These are phyloP conservation scores for Augochlora pura DNA, from an alignment of 1,140 invertebrate genomes.

Conservation along the genomic window DNA sequence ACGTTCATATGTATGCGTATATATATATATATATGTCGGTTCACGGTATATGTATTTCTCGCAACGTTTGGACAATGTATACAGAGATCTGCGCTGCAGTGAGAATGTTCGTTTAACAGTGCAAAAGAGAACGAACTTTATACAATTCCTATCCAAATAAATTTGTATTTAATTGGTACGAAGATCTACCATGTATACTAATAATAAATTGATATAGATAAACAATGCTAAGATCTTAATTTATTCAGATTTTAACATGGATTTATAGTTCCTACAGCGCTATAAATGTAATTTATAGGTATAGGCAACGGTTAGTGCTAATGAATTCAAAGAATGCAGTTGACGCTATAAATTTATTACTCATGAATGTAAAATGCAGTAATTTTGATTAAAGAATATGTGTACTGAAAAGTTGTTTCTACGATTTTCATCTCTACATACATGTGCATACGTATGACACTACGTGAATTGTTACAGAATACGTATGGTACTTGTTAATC, in stretches of 20 bases:
- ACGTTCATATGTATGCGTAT: conserved; percentile 8
- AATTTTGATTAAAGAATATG: too few species aligned
- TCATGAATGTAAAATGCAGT: too few species aligned
- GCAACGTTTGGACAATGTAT: conserved; percentile 1
- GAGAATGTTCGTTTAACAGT: background rate
- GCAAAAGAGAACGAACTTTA: background rate
- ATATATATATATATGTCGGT: conserved; percentile 25
- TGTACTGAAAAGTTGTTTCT: too few species aligned
- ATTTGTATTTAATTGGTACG: background rate
- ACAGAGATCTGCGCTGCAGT: background rate
- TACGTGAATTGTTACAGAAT: too few species aligned
- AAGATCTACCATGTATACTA: background rate
- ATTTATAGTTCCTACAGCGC: too few species aligned
- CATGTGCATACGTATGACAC: too few species aligned
- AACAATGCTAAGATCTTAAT: too few species aligned
- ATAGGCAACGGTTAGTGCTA: background rate
- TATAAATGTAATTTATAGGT: background rate
- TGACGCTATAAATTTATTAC: background rate
- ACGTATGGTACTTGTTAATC: background rate
- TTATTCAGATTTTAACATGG: too few species aligned
- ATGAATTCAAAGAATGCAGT: background rate
- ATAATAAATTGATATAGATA: too few species aligned
- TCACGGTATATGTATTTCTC: background rate
- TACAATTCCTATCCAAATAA: background rate
- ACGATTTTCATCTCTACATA: too few species aligned